Evolutionary conservation across 2,797 vertebrate genomes (phyloP).

Genomic region (Sebastes itinus): DNA sequence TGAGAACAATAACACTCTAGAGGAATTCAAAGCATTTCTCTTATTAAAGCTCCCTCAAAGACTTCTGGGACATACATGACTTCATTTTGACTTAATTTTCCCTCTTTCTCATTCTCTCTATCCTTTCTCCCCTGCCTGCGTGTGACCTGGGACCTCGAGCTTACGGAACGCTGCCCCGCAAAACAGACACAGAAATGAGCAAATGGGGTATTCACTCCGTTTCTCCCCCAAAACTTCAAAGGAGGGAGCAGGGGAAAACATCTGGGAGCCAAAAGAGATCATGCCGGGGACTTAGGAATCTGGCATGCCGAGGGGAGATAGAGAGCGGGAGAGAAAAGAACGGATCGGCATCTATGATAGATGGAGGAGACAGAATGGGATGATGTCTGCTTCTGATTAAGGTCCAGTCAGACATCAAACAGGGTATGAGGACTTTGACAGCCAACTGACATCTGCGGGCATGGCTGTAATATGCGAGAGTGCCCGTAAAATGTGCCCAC

Average conservation of each 20-base stretch:
- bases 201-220: constrained; percentile 44
- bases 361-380: constrained; percentile 58
- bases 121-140: constrained; percentile 44
- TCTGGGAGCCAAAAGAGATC: constrained; percentile 75
- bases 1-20: constrained; percentile 63
- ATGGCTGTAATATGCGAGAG: constrained; percentile 30
- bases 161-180: constrained; percentile 15
- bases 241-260: constrained; percentile 63
- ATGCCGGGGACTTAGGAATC: constrained; percentile 52
- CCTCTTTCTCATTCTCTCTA: constrained; percentile 31
- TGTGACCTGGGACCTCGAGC: constrained; percentile 61
- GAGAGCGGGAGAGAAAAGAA: constrained; percentile 50
- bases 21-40: constrained; percentile 72
- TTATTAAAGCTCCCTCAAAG: constrained; percentile 60
- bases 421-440: constrained; percentile 46
- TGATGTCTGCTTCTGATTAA: constrained; percentile 77
- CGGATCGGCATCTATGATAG: constrained; percentile 61
- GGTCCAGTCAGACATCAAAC: constrained; percentile 56
- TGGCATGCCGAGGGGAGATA: constrained; percentile 45
- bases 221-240: constrained; percentile 70
- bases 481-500: constrained; percentile 15
- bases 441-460: constrained; percentile 53
- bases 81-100: constrained; percentile 57
- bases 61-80: constrained; percentile 57
- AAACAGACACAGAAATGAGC: constrained; percentile 58